phyloP scores from a whole-genome alignment of 2,888 invertebrate genomes.

The Hemaris fuciformis region DNA sequence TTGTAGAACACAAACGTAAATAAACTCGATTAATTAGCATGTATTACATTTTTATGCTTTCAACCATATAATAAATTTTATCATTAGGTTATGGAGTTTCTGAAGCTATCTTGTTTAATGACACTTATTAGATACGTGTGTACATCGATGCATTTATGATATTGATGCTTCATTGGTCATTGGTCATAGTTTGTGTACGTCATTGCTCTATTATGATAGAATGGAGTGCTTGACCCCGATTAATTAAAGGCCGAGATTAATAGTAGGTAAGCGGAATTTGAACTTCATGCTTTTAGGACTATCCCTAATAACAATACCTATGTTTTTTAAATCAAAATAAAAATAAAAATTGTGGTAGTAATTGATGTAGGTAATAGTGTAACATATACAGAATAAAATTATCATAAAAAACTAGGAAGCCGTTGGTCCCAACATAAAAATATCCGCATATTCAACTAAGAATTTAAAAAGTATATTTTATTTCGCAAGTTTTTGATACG shows the following conservation, averaged over 20 bases:
- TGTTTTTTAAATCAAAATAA: no score
- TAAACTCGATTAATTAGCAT: background rate
- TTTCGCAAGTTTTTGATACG: background rate
- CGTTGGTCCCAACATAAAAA: background rate
- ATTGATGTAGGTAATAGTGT: no score
- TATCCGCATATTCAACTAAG: background rate
- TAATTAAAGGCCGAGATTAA: slow-evolving; percentile 11
- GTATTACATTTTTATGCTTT: background rate
- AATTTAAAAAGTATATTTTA: background rate
- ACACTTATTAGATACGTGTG: background rate
- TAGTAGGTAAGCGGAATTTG: background rate
- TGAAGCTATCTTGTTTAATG: background rate
- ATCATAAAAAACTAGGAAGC: no score
- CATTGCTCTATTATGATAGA: slow-evolving; percentile 13
- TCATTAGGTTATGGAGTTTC: background rate
- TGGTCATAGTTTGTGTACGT: background rate
- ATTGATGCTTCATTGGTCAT: background rate
- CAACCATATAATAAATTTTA: background rate
- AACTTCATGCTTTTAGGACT: background rate
- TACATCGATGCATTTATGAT: background rate
- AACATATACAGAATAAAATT: no score
- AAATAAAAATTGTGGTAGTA: no score
- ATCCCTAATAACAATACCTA: no score
- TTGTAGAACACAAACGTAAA: background rate
- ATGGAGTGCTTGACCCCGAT: slow-evolving; percentile 8